Percentiles rank a stretch among this genome's conserved stretches.
These are phyloP conservation scores for Pygathrix nemaeus DNA, from an alignment of 2,113 vertebrate genomes.

Conservation along the genomic window DNA sequence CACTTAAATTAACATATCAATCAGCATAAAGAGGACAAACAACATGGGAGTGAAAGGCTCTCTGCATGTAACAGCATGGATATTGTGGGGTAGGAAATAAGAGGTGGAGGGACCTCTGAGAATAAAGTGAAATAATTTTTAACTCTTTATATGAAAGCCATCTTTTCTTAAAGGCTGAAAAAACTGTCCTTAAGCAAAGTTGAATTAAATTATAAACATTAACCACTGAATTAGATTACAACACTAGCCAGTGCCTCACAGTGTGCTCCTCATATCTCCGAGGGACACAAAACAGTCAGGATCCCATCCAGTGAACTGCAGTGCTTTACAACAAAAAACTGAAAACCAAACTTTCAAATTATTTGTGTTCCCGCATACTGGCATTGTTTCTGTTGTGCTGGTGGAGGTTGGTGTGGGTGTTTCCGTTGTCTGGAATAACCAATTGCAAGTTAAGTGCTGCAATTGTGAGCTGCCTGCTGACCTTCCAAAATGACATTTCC, in stretches of 20 bases:
- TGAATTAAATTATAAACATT: not conserved
- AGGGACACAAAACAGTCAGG: not conserved
- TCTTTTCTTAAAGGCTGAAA: not conserved
- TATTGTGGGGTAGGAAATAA: accelerated
- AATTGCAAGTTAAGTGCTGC: not conserved
- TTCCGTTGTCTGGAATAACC: not conserved
- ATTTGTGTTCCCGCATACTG: not conserved
- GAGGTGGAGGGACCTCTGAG: not conserved
- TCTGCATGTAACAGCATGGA: not conserved
- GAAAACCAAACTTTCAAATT: not conserved
- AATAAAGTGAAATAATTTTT: not conserved
- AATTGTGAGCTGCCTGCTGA: not conserved
- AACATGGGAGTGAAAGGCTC: not conserved
- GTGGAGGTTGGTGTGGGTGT: accelerated
- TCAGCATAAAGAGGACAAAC: not conserved
- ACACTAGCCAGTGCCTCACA: accelerated
- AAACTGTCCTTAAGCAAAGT: not conserved
- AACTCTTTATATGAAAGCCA: not conserved
- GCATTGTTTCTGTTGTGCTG: not conserved
- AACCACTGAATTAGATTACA: not conserved
- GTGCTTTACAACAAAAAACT: not conserved
- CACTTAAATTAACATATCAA: not conserved
- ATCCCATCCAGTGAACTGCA: not conserved
- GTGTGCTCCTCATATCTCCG: not conserved
- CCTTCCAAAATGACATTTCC: not conserved